These are phyloP conservation scores for Mechanitis messenoides DNA, from an alignment of 2,888 invertebrate species.

Conservation along the genomic window DNA sequence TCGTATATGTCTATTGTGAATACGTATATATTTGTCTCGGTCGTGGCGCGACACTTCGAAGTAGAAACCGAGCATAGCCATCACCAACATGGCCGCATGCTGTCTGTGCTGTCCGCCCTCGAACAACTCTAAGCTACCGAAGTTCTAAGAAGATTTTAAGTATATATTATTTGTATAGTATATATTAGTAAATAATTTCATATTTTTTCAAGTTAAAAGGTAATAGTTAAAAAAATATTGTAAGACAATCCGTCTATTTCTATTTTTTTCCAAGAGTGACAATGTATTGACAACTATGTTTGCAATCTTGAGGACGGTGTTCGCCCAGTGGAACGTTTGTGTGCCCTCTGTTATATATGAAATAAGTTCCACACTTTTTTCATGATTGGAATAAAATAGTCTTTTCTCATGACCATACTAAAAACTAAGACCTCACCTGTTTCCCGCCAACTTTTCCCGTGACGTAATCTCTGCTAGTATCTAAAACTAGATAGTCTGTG, in stretches of 20 bases:
- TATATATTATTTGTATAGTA: background rate
- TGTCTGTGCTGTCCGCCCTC: constrained; percentile 59
- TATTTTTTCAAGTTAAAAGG: background rate
- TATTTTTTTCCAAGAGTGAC: too few relatives aligned
- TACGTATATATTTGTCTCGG: constrained; percentile 52
- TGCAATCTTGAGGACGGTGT: too few relatives aligned
- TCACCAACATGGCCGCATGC: constrained; percentile 66
- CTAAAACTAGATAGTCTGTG: constrained; percentile 53
- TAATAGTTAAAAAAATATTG: background rate
- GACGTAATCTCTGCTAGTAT: constrained; percentile 57
- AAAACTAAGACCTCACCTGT: constrained; percentile 43
- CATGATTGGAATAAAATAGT: too few relatives aligned
- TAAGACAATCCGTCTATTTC: too few relatives aligned
- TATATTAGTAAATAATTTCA: background rate
- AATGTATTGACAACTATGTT: too few relatives aligned
- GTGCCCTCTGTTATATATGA: too few relatives aligned
- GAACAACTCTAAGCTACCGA: constrained; percentile 57
- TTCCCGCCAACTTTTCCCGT: constrained; percentile 60
- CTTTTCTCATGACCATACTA: too few relatives aligned
- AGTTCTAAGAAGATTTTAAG: constrained; percentile 41
- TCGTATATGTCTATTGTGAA: constrained; percentile 56
- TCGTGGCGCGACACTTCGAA: constrained; percentile 65
- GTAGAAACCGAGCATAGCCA: constrained; percentile 70
- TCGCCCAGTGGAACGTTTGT: too few relatives aligned
- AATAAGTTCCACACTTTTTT: too few relatives aligned